Conservation (phyloP, 2,888 invertebrate genomes). For the Drosophila mimetica region DNA sequence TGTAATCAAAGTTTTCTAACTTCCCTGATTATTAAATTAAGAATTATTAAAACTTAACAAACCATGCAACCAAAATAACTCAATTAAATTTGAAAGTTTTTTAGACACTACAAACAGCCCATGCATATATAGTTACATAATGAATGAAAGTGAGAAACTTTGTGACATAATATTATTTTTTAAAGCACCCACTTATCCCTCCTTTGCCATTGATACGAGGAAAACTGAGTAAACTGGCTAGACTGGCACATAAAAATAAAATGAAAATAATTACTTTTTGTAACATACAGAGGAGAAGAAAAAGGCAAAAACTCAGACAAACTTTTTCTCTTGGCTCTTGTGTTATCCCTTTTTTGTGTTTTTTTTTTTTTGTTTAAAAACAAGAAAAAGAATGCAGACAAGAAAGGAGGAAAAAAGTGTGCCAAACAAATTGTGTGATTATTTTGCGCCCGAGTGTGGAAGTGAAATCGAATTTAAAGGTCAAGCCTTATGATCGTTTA, state of each 20-base stretch:
- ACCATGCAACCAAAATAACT: too few species aligned
- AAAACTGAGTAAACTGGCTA: conserved; percentile 27
- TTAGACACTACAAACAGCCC: too few species aligned
- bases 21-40: too few species aligned
- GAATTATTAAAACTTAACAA: too few species aligned
- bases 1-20: neutral
- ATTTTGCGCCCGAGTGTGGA: conserved; percentile 11
- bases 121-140: too few species aligned
- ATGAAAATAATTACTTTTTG: conserved; percentile 34
- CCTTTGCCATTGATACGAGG: conserved; percentile 19
- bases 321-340: conserved; percentile 36
- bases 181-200: neutral
- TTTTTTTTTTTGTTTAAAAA: conserved; percentile 35
- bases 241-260: conserved; percentile 34
- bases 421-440: conserved; percentile 44
- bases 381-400: conserved; percentile 27
- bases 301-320: conserved; percentile 35
- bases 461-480: conserved; percentile 37
- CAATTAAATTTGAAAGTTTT: too few species aligned
- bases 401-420: conserved; percentile 37
- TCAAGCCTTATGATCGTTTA: conserved; percentile 8
- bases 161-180: neutral
- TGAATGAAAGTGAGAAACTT: neutral
- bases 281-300: conserved; percentile 14
- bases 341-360: conserved; percentile 32